Percentiles rank a stretch among this genome's conserved stretches.
These are phyloP conservation scores for Drosophila lini DNA, from an alignment of 1,140 invertebrate species.

Conservation along the genomic window DNA sequence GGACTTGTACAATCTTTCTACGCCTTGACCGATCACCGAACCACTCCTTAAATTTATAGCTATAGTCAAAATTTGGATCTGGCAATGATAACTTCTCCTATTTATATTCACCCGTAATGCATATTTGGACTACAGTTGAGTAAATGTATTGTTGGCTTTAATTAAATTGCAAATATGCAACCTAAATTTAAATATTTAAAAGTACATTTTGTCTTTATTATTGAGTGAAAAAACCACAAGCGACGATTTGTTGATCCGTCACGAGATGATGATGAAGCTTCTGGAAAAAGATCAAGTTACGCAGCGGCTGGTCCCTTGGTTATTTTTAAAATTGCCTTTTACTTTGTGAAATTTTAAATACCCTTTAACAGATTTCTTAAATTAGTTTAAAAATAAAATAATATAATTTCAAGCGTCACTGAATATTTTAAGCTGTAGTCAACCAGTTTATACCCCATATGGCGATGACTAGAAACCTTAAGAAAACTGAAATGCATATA, in stretches of 20 bases:
- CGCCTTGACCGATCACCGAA: background rate
- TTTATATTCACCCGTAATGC: conserved; percentile 2
- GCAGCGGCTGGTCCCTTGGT: background rate
- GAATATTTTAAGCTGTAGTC: conserved; percentile 1
- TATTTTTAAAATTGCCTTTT: background rate
- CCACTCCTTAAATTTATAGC: conserved; percentile 3
- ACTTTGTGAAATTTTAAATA: background rate
- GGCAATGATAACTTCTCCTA: background rate
- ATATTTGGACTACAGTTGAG: conserved; percentile 27
- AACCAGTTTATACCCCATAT: conserved; percentile 25
- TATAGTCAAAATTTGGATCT: conserved; percentile 10
- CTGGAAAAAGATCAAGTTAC: conserved; percentile 2
- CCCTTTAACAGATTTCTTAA: background rate
- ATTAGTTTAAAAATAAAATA: background rate
- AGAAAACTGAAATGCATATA: conserved; percentile 10
- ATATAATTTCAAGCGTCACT: background rate
- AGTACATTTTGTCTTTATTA: background rate
- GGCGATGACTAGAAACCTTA: conserved; percentile 17
- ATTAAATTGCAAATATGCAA: background rate
- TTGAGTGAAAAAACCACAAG: conserved; percentile 29
- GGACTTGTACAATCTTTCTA: conserved; percentile 6
- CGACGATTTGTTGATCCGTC: conserved; percentile 18
- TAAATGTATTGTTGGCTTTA: conserved; percentile 42
- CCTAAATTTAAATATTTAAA: conserved; percentile 9
- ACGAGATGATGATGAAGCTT: background rate